phyloP scores from a whole-genome alignment of 1,140 invertebrate species.

The Anoplolepis gracilipes region DNA sequence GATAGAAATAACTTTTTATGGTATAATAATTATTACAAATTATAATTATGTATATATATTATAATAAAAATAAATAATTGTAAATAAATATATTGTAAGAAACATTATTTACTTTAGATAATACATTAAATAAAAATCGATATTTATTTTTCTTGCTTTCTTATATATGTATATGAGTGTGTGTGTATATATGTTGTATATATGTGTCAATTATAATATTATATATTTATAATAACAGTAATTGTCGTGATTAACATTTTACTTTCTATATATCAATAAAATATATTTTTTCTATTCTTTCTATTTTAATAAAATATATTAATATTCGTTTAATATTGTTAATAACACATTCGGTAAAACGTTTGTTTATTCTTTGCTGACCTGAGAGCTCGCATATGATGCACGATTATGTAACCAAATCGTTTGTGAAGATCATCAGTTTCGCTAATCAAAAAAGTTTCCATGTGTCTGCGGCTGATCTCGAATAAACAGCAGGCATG shows the following conservation, averaged over 20 bases:
- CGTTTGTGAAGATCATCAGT: conserved; percentile 27
- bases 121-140: not conserved
- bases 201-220: too few relatives aligned
- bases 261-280: too few relatives aligned
- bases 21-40: conserved; percentile 1
- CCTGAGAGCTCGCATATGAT: conserved; percentile 77
- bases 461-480: conserved; percentile 71
- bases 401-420: conserved; percentile 68
- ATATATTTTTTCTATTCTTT: too few relatives aligned
- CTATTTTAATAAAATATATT: not conserved
- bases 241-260: too few relatives aligned
- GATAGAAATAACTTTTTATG: not conserved
- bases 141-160: not conserved
- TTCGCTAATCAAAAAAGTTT: conserved; percentile 55
- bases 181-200: too few relatives aligned
- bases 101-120: not conserved
- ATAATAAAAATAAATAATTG: not conserved
- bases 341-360: not conserved
- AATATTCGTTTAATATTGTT: too few relatives aligned
- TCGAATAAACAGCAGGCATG: conserved; percentile 79
- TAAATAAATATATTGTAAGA: not conserved
- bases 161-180: too few relatives aligned
- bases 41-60: too few relatives aligned
- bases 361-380: conserved; percentile 23
- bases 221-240: too few relatives aligned